Conservation (phyloP, 1,140 invertebrate genomes). For the Cyphomyrmex costatus region DNA sequence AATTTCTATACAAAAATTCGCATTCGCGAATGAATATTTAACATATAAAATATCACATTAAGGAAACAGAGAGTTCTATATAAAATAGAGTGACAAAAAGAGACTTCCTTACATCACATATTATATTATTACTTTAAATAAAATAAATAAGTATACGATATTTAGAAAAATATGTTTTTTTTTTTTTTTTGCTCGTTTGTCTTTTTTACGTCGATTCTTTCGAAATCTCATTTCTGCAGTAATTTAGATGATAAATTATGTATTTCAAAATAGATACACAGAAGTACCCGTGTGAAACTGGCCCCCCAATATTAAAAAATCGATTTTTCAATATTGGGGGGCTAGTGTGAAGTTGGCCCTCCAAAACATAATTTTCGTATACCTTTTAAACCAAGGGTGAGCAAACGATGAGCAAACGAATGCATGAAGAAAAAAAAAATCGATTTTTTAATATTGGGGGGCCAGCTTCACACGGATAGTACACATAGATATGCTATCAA, state of each 20-base stretch:
- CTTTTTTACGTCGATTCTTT: not conserved
- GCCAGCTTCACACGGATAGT: no score
- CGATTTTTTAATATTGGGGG: no score
- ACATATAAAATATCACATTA: conserved; percentile 1
- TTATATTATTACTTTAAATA: not conserved
- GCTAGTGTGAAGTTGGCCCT: no score
- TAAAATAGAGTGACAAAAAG: not conserved
- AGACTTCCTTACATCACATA: not conserved
- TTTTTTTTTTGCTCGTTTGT: not conserved
- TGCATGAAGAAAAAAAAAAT: no score
- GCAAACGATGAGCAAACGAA: no score
- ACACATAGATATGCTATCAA: not conserved
- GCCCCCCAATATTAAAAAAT: no score
- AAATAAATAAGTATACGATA: not conserved
- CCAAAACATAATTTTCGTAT: no score
- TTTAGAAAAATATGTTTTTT: not conserved
- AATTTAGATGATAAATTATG: no score
- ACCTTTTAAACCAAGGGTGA: no score
- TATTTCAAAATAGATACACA: not conserved
- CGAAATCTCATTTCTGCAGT: not conserved
- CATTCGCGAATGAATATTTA: not conserved
- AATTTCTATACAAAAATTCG: not conserved
- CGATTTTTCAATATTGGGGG: no score
- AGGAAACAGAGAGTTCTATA: not conserved
- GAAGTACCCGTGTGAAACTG: no score